Conservation (phyloP, 2,888 invertebrate species). For the Rotaria magnacalcarata region DNA sequence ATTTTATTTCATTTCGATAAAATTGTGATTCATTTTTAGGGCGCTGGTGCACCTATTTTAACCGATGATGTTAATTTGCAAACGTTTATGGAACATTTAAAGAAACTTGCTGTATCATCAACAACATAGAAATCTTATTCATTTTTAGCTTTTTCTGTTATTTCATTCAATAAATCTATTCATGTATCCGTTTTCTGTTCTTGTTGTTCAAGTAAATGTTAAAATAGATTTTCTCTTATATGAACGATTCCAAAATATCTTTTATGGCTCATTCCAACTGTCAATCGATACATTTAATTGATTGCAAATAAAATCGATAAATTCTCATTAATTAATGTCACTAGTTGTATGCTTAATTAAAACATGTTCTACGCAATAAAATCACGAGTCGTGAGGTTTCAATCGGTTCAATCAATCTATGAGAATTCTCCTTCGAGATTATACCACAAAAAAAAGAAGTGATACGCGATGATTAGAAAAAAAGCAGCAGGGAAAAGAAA, state of each 20-base stretch:
- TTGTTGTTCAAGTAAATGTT: neutral
- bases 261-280: neutral
- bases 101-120: constrained; percentile 80
- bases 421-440: too few species aligned
- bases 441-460: too few species aligned
- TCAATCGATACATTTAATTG: neutral
- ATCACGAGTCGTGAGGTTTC: too few species aligned
- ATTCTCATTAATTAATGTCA: too few species aligned
- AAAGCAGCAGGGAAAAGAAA: too few species aligned
- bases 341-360: too few species aligned
- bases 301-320: too few species aligned
- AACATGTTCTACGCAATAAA: too few species aligned
- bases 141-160: neutral
- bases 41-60: constrained; percentile 76
- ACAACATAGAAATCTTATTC: neutral
- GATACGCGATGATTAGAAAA: neutral
- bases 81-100: constrained; percentile 99
- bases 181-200: neutral
- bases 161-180: constrained; percentile 19
- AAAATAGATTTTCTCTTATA: neutral
- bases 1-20: neutral
- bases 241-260: neutral
- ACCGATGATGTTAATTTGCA: constrained; percentile 98
- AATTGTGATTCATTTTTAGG: neutral
- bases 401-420: too few species aligned